Base-by-base conservation (phyloP, 2,888 invertebrate species). In the Scaptomyza parva region DNA sequence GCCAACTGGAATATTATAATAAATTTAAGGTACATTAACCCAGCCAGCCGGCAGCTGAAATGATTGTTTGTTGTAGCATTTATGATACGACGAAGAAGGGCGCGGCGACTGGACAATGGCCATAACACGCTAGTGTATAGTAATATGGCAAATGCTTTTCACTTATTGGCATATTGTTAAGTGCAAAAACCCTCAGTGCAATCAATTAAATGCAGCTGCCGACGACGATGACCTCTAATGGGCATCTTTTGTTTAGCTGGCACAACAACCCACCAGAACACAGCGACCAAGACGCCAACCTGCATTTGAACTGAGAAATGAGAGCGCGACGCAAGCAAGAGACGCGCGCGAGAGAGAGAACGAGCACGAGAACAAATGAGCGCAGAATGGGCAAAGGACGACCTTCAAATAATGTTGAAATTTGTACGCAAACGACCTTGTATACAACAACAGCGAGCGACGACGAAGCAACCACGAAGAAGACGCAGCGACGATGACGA, bases 371-470 rank as follows among this genome's bases (percentile, higher is more conserved):
- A 55, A 50, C 60, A 63, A 63, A 57, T 62, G 69, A 78, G 77
- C 70, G 76, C 68, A 74, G 70, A 80, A 70, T 73, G 72, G 70
- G 78, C 79, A 86, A 91, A 90, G 91, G 91, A 92, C 92, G 92
- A 92, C 92, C 92, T 92, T 92, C 92, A 92, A 91, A 89, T 89
- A 89, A 91, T 91, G 90, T 88, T 90, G 90, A 90, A 91, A 87
- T 90, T 91, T 91, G 90, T 91, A 91, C 90, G 91, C 90, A 91
- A 91, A 92, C 92, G 92, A 92, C 92, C 92, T 92, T 92, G 92
- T 91, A 77, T 83, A 89, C 86, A 88, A 78, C 81, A 88, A 89
- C 82, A 84, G 81, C 72, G 41, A 48, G 67, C 70, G 70, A 69
- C 65, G 51, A 70, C 73, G 65, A 76, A 75, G 58, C 82, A 63